phyloP scores from a whole-genome alignment of 2,888 invertebrate genomes.

The Drosophila prolongata region DNA sequence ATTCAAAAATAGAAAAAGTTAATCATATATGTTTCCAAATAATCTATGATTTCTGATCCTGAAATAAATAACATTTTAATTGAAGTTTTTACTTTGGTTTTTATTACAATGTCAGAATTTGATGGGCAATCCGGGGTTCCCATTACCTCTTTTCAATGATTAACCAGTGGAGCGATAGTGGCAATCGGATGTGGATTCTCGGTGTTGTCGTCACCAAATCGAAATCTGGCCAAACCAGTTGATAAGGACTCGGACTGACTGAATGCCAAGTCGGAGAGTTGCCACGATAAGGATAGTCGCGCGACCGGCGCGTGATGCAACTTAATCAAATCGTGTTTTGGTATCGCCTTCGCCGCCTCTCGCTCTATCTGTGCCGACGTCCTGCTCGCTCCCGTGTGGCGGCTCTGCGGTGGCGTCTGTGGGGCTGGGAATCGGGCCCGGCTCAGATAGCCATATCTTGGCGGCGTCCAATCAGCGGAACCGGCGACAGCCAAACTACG shows the following conservation, averaged over 20 bases:
- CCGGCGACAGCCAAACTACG: constrained; percentile 59
- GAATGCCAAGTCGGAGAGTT: constrained; percentile 48
- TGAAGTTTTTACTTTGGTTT: too few species aligned
- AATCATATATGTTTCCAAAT: too few species aligned
- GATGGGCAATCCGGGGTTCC: too few species aligned
- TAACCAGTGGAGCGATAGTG: constrained; percentile 47
- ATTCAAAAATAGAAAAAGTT: too few species aligned
- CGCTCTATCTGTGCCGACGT: constrained; percentile 1
- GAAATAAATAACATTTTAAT: too few species aligned
- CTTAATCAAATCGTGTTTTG: constrained; percentile 71
- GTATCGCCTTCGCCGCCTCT: constrained; percentile 14
- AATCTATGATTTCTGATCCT: too few species aligned
- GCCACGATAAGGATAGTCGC: constrained; percentile 79
- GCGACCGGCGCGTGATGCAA: constrained; percentile 73
- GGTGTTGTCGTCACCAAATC: constrained; percentile 55
- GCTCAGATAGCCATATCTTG: constrained; percentile 76
- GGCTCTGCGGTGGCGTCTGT: constrained; percentile 53
- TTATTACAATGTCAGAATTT: too few species aligned
- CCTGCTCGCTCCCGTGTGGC: constrained; percentile 5
- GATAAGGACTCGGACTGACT: constrained; percentile 66
- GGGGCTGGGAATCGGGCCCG: constrained; percentile 55
- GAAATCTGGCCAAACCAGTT: constrained; percentile 65
- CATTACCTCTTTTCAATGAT: neutral
- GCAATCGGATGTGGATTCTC: constrained; percentile 59
- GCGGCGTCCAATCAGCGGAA: constrained; percentile 59